These are phyloP conservation scores for Brachyopa scutellaris DNA, from an alignment of 2,888 invertebrate species.

Conservation along the genomic window DNA sequence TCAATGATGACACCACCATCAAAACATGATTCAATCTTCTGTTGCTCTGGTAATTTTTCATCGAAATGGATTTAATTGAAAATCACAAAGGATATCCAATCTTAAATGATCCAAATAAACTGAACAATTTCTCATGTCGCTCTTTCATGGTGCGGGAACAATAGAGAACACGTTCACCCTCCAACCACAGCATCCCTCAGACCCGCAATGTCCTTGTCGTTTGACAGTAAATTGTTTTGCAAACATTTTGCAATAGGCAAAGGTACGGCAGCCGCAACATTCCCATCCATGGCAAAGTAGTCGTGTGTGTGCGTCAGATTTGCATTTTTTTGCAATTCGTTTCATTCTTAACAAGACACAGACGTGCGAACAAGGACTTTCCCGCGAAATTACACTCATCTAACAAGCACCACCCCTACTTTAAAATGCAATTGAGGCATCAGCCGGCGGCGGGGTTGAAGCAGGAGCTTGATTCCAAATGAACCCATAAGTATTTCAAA, in stretches of 20 bases:
- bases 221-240: slow-evolving; percentile 67
- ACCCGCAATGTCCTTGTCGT: slow-evolving; percentile 51
- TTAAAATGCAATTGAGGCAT: slow-evolving; percentile 65
- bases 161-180: slow-evolving; percentile 64
- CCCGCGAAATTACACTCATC: slow-evolving; percentile 48
- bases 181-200: slow-evolving; percentile 29
- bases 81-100: slow-evolving; percentile 72
- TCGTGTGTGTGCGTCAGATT: slow-evolving; percentile 62
- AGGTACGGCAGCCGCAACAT: slow-evolving; percentile 9
- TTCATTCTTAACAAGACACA: slow-evolving; percentile 58
- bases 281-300: slow-evolving; percentile 44
- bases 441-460: slow-evolving; percentile 18
- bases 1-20: slow-evolving; percentile 69
- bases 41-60: slow-evolving; percentile 60
- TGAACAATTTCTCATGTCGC: slow-evolving; percentile 69
- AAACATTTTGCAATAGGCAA: slow-evolving; percentile 66
- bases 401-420: slow-evolving; percentile 53
- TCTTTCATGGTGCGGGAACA: slow-evolving; percentile 34
- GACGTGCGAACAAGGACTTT: slow-evolving; percentile 70
- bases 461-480: slow-evolving; percentile 39
- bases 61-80: slow-evolving; percentile 71
- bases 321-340: slow-evolving; percentile 71
- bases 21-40: slow-evolving; percentile 65
- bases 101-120: slow-evolving; percentile 72
- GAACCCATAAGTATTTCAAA: slow-evolving; percentile 66